Percentiles rank a stretch among this genome's conserved stretches.
Conservation (phyloP, 2,113 vertebrate genomes). For the Trematocara marginatum region DNA sequence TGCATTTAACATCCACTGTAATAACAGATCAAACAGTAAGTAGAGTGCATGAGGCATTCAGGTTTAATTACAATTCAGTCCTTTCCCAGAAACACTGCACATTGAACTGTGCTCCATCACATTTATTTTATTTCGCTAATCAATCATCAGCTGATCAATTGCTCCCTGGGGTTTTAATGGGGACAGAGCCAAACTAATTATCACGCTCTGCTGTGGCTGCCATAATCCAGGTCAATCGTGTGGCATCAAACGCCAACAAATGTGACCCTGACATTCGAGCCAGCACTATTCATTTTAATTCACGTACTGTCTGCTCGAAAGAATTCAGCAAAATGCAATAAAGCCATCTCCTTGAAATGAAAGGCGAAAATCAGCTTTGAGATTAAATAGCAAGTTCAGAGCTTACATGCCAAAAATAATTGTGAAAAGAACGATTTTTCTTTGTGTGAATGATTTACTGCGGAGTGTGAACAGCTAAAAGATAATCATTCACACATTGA, state of each 20-base stretch:
- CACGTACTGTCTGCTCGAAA: neutral
- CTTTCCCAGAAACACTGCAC: neutral
- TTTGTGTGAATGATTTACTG: neutral
- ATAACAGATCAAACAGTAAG: neutral
- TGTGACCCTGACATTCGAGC: neutral
- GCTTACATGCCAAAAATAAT: neutral
- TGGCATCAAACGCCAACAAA: neutral
- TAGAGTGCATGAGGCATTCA: neutral
- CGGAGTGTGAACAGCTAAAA: neutral
- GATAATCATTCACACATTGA: neutral
- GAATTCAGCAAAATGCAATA: neutral
- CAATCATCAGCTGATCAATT: slow-evolving; percentile 21
- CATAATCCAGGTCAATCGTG: neutral
- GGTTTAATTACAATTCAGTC: neutral
- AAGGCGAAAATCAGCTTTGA: neutral
- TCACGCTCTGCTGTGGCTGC: neutral
- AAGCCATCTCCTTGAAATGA: neutral
- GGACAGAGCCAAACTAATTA: slow-evolving; percentile 31
- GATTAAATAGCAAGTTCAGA: neutral
- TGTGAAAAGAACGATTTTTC: neutral
- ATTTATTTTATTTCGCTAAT: slow-evolving; percentile 6
- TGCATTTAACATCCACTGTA: neutral
- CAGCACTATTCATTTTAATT: neutral
- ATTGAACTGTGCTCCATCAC: neutral
- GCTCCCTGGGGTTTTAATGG: neutral